Evolutionary conservation across 1,140 invertebrate genomes (phyloP), one percentile per base, ranked within the genome.

Genomic region (Oncopodura yosiiana): DNA sequence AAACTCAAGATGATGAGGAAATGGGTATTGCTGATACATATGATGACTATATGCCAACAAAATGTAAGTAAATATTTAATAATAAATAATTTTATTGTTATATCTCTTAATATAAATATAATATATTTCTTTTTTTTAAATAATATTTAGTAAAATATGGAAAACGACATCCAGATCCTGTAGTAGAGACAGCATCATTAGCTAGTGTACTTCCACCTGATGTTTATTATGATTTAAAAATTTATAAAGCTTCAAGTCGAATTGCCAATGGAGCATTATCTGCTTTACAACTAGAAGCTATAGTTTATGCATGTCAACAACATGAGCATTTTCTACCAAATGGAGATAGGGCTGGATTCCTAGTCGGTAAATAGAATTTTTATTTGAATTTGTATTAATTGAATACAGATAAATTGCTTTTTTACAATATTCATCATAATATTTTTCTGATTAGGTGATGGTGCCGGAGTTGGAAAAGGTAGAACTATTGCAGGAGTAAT

Each of bases 391-490:
- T 9, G 8, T 34, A 9, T 8, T 34, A 34, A 34, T 9, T n/a
- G 8, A 9, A n/a, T n/a, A n/a, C n/a, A n/a, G n/a, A n/a, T n/a
- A 11, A 46, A 6, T 46, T 46, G 9, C 44, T 9, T 29, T 24
- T 6, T 19, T 23, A 27, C 5, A 44, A 44, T 24, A 41, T 43
- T 14, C 4, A 16, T 16, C 21, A 38, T 6, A 8, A n/a, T 41
- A 8, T 38, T 5, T 23, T 51, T 5, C 34, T 0, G 27, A 32
- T 44, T 61, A 85, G 90, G 92, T 64, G 95, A 99, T 73, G 96
- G 96, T 59, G 95, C 96, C 62, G 96, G 95, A 70, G 95, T 99
- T 21, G 96, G 96, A 37, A 99, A 99, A 75, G 96, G 96, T 37
- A 78, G 96, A 58, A 99, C 95, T 2, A 93, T 99, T 62, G 94